Evolutionary conservation across 2,888 invertebrate species (phyloP).

Genomic region (Caenorhabditis macrosperma): DNA sequence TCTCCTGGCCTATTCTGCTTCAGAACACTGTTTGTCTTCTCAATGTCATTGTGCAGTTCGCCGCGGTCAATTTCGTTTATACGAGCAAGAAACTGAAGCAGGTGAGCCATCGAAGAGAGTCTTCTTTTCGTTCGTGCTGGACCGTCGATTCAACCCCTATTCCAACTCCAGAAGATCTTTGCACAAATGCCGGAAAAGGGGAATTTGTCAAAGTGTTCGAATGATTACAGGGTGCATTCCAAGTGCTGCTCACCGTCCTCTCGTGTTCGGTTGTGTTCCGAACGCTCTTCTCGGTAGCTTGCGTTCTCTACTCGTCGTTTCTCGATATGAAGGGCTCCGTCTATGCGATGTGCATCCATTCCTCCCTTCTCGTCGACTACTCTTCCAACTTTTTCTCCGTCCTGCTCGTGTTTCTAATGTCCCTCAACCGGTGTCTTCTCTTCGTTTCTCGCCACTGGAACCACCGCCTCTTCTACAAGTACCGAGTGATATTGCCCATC

Average conservation of each 20-base stretch:
- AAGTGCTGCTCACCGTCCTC: background rate
- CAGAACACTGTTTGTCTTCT: background rate
- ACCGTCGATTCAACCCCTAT: no score
- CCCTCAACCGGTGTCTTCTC: slow-evolving; percentile 12
- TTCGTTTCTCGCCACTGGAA: slow-evolving; percentile 1
- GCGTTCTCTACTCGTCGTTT: background rate
- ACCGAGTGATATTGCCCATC: background rate
- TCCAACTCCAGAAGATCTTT: no score
- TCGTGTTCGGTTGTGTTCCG: slow-evolving; percentile 16
- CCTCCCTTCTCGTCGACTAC: slow-evolving; percentile 5
- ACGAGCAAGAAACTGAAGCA: background rate
- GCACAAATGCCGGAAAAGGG: background rate
- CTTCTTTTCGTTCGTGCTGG: no score
- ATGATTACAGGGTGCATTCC: slow-evolving; percentile 16
- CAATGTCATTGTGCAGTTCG: background rate
- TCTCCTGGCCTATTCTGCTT: background rate
- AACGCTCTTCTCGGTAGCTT: background rate
- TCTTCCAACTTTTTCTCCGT: slow-evolving; percentile 5
- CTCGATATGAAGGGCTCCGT: background rate
- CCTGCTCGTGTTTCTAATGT: slow-evolving; percentile 6
- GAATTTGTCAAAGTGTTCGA: background rate
- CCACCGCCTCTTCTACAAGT: background rate
- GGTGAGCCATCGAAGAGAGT: no score
- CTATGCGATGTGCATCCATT: background rate
- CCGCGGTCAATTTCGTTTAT: background rate